Evolutionary conservation across 1,140 invertebrate species (phyloP), one percentile per base, ranked within the genome.

Genomic region (Pseudoatta argentina): DNA sequence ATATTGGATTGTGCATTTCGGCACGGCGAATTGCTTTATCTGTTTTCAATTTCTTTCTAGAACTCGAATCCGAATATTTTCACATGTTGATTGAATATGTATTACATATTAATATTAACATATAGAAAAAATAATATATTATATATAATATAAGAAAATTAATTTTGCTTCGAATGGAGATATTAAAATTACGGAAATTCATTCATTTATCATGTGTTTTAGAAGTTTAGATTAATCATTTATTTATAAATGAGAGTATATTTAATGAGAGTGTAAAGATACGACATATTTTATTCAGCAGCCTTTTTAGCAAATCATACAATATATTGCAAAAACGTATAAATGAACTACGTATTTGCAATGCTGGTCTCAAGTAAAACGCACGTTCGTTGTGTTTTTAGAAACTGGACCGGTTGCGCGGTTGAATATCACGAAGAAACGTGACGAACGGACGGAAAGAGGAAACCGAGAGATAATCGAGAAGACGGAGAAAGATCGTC

Each of bases 401-500:
- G 55, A 75, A 63, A 75, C 69, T 73, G 79, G 55, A 61, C 69
- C 39, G 67, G 39, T 30, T 51, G 55, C 79, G 24, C 63, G 77
- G 85, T 87, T 86, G 76, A 78, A 75, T 89, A 89, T 89, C 88
- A 89, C 88, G 88, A 89, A 89, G 88, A 89, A 89, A 90, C 88
- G 88, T 89, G 88, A 89, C 88, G 88, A 78, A 90, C 77, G 75
- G 82, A 88, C 81, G 77, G 89, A 88, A 90, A 73, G 86, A 82
- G 87, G 86, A 87, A 86, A 86, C 88, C 86, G 66, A 86, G 78
- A 79, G 76, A 48, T 75, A 87, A 82, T 87, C 86, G 75, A 81
- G 86, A 85, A 59, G 79, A 85, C 71, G 88, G 21, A 71, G 63
- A 77, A 59, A 86, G 81, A 85, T 82, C 83, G 75, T 82, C 66